These are phyloP conservation scores for Aphelocoma coerulescens DNA, from an alignment of 2,113 vertebrate species.

Conservation along the genomic window DNA sequence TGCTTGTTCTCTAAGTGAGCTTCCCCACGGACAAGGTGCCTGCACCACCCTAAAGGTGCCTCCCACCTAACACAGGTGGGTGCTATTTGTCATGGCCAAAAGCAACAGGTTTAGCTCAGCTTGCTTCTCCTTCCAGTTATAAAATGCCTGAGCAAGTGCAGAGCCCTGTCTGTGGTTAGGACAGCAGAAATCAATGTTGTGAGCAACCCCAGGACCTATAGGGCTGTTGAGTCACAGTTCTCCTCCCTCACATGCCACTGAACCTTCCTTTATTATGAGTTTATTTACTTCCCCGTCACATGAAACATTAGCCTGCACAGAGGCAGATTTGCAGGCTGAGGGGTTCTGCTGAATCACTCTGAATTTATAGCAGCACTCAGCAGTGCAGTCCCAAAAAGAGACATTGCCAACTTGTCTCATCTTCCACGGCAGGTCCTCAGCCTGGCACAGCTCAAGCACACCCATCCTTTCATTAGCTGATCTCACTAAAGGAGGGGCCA, in stretches of 20 bases:
- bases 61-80: neutral
- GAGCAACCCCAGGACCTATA: neutral
- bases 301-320: neutral
- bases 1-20: neutral
- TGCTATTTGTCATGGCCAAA: neutral
- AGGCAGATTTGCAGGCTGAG: neutral
- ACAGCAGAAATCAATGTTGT: neutral
- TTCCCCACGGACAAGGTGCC: neutral
- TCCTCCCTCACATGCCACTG: neutral
- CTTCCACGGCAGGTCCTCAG: neutral
- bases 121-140: neutral
- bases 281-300: neutral
- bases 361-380: neutral
- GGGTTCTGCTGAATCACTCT: slow-evolving; percentile 29
- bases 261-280: neutral
- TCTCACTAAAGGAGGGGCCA: neutral
- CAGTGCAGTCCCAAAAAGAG: neutral
- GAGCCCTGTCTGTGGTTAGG: neutral
- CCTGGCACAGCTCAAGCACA: neutral
- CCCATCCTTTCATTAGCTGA: neutral
- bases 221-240: neutral
- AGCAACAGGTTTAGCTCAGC: neutral
- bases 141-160: neutral
- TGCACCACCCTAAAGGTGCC: neutral
- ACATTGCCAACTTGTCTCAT: neutral